Percentiles rank a stretch among this genome's conserved stretches.
These are phyloP conservation scores for Anthoptus insignis DNA, from an alignment of 2,888 invertebrate genomes.

Conservation along the genomic window DNA sequence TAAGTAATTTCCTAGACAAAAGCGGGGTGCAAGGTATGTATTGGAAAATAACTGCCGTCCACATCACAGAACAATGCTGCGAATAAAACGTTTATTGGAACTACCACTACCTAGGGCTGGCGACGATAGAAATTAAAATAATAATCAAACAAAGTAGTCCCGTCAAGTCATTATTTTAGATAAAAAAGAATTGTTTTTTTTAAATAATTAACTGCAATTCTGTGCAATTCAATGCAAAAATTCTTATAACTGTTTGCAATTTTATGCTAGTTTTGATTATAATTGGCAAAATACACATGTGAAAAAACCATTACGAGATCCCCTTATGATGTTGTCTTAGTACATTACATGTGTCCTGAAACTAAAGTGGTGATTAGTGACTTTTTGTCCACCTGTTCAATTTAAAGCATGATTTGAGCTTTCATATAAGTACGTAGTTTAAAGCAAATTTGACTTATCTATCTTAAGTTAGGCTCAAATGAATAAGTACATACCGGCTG, in stretches of 20 bases:
- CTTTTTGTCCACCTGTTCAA: conserved; percentile 63
- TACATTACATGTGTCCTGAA: conserved; percentile 84
- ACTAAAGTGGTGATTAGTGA: conserved; percentile 80
- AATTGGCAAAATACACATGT: conserved; percentile 70
- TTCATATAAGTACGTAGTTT: conserved; percentile 36
- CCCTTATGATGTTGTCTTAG: conserved; percentile 66
- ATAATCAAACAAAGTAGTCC: conserved; percentile 53
- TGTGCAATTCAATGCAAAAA: no score
- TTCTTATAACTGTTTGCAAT: no score
- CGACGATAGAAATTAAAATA: no score
- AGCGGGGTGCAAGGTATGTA: conserved; percentile 98
- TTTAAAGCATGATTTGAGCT: conserved; percentile 50
- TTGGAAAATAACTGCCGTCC: conserved; percentile 3
- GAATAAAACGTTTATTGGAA: conserved; percentile 43
- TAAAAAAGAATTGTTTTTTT: no score
- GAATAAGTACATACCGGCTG: conserved; percentile 89
- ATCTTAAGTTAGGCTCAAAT: conserved; percentile 34
- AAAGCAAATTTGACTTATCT: conserved; percentile 27
- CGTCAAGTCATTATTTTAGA: no score
- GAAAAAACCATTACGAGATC: conserved; percentile 58
- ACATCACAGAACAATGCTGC: conserved; percentile 38
- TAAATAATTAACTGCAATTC: no score
- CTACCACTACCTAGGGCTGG: conserved; percentile 1
- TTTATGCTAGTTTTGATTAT: conserved; percentile 60
- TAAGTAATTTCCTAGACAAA: conserved; percentile 99